These are phyloP conservation scores for Pteruthius melanotis DNA, from an alignment of 2,113 vertebrate genomes.

Conservation along the genomic window DNA sequence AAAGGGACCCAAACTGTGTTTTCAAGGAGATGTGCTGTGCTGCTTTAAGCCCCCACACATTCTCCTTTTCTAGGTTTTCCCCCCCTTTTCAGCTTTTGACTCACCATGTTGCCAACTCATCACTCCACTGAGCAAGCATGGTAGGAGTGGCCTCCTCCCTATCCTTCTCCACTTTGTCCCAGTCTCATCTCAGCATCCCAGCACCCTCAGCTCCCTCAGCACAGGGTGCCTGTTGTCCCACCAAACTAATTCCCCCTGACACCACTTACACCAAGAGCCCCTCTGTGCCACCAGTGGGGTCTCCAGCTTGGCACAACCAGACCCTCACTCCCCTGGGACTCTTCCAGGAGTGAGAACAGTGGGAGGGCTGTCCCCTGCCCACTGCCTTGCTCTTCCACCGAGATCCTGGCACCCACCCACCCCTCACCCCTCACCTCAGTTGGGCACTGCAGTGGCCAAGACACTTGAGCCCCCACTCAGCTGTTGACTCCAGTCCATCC, in stretches of 20 bases:
- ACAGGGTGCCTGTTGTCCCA: neutral
- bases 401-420: too few relatives aligned
- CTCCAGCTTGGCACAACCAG: fast-evolving
- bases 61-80: neutral
- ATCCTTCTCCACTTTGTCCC: neutral
- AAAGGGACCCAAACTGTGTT: neutral
- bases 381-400: neutral
- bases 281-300: neutral
- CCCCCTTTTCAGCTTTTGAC: neutral
- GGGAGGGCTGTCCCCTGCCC: neutral
- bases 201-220: fast-evolving
- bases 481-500: neutral
- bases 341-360: neutral
- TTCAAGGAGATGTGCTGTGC: neutral
- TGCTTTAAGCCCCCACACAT: neutral
- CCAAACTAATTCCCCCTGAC: neutral
- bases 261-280: neutral
- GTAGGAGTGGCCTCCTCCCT: neutral
- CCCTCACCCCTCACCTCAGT: neutral
- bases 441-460: fast-evolving
- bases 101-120: neutral
- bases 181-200: neutral
- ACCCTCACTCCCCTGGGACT: neutral
- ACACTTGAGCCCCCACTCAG: neutral
- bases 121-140: neutral